A percentile compares a stretch with the other conserved stretches of the same genome.
phyloP scores from a whole-genome alignment of 2,888 invertebrate species.

The Poecilus cupreus region DNA sequence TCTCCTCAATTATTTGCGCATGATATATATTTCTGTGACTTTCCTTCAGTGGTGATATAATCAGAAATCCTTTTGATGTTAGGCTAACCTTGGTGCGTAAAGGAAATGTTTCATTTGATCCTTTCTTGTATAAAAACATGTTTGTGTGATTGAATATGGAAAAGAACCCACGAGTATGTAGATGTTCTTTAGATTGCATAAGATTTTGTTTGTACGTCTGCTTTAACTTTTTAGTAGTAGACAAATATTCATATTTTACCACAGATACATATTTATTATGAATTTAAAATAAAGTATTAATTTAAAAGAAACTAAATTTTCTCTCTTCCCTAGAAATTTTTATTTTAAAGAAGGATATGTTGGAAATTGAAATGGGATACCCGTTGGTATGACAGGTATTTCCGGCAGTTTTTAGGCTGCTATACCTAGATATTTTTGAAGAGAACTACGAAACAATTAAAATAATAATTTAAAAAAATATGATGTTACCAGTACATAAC shows the following conservation, averaged over 20 bases:
- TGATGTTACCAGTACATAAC: no score
- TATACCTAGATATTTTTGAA: no score
- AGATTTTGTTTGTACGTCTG: not conserved
- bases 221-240: not conserved
- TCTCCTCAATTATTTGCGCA: not conserved
- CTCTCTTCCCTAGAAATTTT: no score
- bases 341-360: no score
- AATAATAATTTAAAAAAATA: no score
- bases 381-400: no score
- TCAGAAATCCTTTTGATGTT: constrained; percentile 1
- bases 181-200: not conserved
- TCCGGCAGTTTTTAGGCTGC: no score
- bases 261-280: no score
- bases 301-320: no score
- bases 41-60: not conserved
- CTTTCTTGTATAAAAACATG: not conserved
- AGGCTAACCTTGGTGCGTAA: not conserved
- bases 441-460: no score
- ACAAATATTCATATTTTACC: not conserved
- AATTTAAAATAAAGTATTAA: no score
- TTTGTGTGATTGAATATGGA: constrained; percentile 13
- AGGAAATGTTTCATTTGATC: constrained; percentile 26
- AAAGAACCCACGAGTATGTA: not conserved
- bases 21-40: not conserved
- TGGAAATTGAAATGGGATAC: no score